Evolutionary conservation across 2,113 vertebrate species (phyloP).

Genomic region (Felis chaus): DNA sequence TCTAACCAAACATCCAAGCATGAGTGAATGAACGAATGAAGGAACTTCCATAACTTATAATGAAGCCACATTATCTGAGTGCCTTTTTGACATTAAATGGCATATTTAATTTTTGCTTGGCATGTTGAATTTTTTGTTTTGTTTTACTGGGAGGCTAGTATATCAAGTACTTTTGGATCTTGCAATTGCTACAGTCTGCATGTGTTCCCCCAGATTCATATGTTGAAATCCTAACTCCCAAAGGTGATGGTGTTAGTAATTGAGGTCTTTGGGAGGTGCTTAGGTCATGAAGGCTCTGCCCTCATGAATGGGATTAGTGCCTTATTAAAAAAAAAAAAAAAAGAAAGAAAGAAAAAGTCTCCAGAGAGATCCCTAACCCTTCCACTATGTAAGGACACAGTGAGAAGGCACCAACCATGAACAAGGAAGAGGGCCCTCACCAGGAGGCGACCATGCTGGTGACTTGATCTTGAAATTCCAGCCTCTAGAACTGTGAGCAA

Average conservation of each 20-base stretch:
- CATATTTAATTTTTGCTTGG: constrained; percentile 57
- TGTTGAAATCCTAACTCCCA: not conserved
- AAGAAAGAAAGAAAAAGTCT: not conserved
- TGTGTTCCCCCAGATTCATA: not conserved
- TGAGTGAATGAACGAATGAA: constrained; percentile 49
- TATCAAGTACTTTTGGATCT: not conserved
- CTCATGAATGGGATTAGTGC: not conserved
- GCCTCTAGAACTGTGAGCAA: not conserved
- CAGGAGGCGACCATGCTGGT: not conserved
- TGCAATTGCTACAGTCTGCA: not conserved
- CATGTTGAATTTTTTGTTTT: constrained; percentile 45
- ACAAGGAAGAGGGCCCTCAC: not conserved
- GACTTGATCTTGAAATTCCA: not conserved
- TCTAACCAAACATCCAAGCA: not conserved
- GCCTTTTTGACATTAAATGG: constrained; percentile 57
- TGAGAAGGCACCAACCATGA: not conserved
- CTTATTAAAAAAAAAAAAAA: not conserved
- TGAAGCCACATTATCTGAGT: constrained; percentile 61
- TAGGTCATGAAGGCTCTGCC: not conserved
- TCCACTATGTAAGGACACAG: not conserved
- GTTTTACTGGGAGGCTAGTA: not conserved
- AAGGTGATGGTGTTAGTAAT: not conserved
- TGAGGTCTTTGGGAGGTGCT: not conserved
- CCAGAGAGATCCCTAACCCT: not conserved
- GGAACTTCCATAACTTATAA: constrained; percentile 57